These are phyloP conservation scores for Psilopogon haemacephalus DNA, from an alignment of 2,113 vertebrate genomes.

Conservation along the genomic window DNA sequence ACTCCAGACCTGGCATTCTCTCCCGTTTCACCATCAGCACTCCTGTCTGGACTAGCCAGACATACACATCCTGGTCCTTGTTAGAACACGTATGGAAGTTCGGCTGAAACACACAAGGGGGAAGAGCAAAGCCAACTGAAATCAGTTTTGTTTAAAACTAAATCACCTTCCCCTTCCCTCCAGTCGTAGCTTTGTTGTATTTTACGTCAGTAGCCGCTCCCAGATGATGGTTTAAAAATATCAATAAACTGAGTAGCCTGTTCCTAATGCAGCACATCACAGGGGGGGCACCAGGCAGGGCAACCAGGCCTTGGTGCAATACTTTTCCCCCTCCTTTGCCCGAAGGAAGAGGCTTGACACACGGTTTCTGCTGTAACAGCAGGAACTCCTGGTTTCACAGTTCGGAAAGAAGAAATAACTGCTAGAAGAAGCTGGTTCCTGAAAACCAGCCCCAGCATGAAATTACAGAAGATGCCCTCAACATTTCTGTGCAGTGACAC, in stretches of 20 bases:
- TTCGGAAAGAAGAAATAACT: slow-evolving; percentile 30
- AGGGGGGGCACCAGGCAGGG: background rate
- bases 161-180: background rate
- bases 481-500: background rate
- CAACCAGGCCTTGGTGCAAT: slow-evolving; percentile 11
- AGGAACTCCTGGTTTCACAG: slow-evolving; percentile 3
- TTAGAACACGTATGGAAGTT: background rate
- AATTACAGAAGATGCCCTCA: slow-evolving; percentile 50
- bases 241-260: background rate
- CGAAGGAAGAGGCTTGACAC: background rate
- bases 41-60: background rate
- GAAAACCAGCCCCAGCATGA: background rate
- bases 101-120: background rate
- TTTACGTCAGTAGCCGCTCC: background rate
- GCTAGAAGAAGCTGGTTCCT: slow-evolving; percentile 42
- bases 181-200: background rate
- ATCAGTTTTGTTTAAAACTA: background rate
- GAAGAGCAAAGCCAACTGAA: background rate
- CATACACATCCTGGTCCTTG: background rate
- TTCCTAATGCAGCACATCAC: background rate
- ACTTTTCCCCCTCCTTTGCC: background rate
- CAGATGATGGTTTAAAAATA: background rate
- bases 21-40: background rate
- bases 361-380: slow-evolving; percentile 19
- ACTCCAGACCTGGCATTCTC: background rate